These are phyloP conservation scores for Lagodon rhomboides DNA, from an alignment of 2,797 vertebrate genomes.

Conservation along the genomic window DNA sequence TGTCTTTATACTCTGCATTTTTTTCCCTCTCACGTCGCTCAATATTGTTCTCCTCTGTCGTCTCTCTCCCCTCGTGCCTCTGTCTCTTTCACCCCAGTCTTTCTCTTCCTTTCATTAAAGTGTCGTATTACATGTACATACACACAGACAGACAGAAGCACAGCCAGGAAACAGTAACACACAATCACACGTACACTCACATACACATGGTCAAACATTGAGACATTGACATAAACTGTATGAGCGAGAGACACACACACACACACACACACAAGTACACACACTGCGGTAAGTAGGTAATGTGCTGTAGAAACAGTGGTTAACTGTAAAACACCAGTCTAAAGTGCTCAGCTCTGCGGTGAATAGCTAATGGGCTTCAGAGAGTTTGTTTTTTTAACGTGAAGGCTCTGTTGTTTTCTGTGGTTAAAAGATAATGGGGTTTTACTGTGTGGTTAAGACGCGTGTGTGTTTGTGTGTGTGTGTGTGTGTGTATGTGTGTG, in stretches of 20 bases:
- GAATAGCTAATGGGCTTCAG: constrained; percentile 76
- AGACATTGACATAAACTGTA: constrained; percentile 15
- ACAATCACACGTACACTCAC: constrained; percentile 30
- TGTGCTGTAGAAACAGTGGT: constrained; percentile 78
- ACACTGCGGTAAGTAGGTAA: constrained; percentile 71
- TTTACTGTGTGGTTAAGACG: constrained; percentile 73
- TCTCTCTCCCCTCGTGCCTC: constrained; percentile 44
- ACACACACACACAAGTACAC: constrained; percentile 33
- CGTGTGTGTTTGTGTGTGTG: constrained; percentile 41
- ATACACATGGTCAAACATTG: neutral
- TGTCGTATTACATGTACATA: constrained; percentile 76
- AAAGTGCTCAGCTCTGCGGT: constrained; percentile 81
- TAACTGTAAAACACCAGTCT: constrained; percentile 75
- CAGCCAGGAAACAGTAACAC: constrained; percentile 37
- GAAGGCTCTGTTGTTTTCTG: constrained; percentile 76
- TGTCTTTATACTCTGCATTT: constrained; percentile 26
- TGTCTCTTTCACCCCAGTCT: constrained; percentile 59
- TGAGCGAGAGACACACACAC: neutral
- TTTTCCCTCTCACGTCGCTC: constrained; percentile 42
- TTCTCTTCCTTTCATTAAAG: constrained; percentile 80
- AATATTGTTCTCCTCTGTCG: constrained; percentile 58
- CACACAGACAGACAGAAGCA: constrained; percentile 39
- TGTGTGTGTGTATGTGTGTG: constrained; percentile 25
- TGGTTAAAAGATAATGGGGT: constrained; percentile 79
- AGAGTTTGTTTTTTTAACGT: constrained; percentile 77